A percentile compares a stretch with the other conserved stretches of the same genome.
These are phyloP conservation scores for Rhineura floridana DNA, from an alignment of 2,113 vertebrate species.

Conservation along the genomic window DNA sequence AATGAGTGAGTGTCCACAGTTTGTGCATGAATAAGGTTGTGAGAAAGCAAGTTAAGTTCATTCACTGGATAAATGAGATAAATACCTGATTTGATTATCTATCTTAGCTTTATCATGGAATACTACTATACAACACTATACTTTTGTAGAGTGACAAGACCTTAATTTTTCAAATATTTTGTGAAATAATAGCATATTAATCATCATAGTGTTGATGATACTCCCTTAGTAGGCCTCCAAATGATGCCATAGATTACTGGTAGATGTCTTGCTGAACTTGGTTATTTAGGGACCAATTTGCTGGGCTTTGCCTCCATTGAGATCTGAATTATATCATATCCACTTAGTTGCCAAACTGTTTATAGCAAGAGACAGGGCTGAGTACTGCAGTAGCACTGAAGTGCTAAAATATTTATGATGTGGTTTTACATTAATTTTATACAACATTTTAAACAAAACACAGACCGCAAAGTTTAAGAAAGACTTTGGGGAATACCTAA, in stretches of 20 bases:
- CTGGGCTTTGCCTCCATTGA: constrained; percentile 45
- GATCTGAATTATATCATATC: constrained; percentile 44
- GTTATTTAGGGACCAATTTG: constrained; percentile 53
- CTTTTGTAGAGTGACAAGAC: not conserved
- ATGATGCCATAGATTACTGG: constrained; percentile 52
- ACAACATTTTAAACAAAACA: constrained; percentile 78
- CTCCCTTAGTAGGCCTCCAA: constrained; percentile 50
- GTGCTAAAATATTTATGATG: constrained; percentile 79
- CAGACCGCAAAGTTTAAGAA: constrained; percentile 73
- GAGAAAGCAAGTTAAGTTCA: not conserved
- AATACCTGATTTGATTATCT: not conserved
- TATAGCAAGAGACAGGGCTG: constrained; percentile 41
- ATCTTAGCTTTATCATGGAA: not conserved
- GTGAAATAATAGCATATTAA: constrained; percentile 36
- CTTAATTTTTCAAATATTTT: constrained; percentile 30
- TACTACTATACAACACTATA: no score
- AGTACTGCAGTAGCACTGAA: constrained; percentile 63
- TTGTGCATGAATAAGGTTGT: not conserved
- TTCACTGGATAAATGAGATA: not conserved
- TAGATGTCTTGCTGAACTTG: constrained; percentile 51
- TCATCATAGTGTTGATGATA: constrained; percentile 46
- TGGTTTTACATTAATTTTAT: constrained; percentile 81
- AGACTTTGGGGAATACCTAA: constrained; percentile 73
- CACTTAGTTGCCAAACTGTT: constrained; percentile 24
- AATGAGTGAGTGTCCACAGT: not conserved